Base-by-base conservation (phyloP, 2,888 invertebrate genomes). In the Cheilosia soror region DNA sequence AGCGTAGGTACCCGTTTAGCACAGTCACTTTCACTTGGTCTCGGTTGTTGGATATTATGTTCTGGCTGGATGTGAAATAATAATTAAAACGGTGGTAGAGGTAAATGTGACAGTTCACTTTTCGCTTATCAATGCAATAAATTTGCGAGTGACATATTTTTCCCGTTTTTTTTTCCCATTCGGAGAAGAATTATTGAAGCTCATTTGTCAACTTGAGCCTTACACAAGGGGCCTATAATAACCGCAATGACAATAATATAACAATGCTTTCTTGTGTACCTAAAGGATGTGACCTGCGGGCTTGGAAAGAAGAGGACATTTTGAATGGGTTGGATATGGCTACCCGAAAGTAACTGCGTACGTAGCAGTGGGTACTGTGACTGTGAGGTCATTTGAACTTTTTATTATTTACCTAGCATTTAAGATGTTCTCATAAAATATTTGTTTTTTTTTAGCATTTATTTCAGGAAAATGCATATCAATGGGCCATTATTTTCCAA, bases 121-220 rank as follows among this genome's bases (percentile, higher is more conserved):
- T 6, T 29, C 42, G 25, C 58, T 63, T 73, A 55, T 73, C 65
- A 57, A 65, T 65, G 65, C 57, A 44, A 58, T 75, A 66, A 75
- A 75, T 66, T 57, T 58, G 31, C 31, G 27, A n/a, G 47, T 55
- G 75, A 75, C 75, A 75, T 75, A 66, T 65, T 75, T 65, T 40
- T 5, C 15, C 11, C 40, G 57, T 49, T 47, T 44, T 33, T 49
- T 47, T 44, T 33, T 15, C 5, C 31, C 31, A 25, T 47, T 25
- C 44, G 31, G n/a, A 13, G 33, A n/a, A 25, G 44, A 47, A 44
- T 57, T 44, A 68, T 68, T 29, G 29, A 53, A 53, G 65, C 37
- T 27, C 49, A 27, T 51, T 66, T 66, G 51, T 53, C n/a, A 53
- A 25, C 40, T 11, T 33, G 25, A 33, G 33, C 13, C 33, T 33